phyloP scores from a whole-genome alignment of 1,140 invertebrate species.

The Hyphantria cunea region DNA sequence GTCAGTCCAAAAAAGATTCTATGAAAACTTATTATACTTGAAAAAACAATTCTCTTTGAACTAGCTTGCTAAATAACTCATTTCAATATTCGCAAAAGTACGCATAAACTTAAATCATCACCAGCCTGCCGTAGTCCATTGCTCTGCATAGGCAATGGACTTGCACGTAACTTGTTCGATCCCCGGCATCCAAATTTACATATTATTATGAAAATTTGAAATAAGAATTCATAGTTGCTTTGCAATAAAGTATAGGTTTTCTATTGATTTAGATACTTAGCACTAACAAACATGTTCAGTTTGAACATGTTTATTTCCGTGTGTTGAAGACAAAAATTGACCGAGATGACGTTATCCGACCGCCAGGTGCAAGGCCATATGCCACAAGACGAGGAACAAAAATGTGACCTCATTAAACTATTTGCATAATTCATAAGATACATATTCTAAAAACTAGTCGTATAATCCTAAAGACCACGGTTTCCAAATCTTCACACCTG shows the following conservation, averaged over 20 bases:
- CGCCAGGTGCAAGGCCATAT: slow-evolving; percentile 37
- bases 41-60: no score
- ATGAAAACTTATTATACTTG: no score
- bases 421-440: slow-evolving; percentile 37
- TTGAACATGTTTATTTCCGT: slow-evolving; percentile 24
- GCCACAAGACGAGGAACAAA: slow-evolving; percentile 30
- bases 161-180: no score
- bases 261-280: slow-evolving; percentile 20
- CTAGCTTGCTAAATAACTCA: no score
- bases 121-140: no score
- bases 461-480: slow-evolving; percentile 14
- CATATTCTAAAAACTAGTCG: slow-evolving; percentile 23
- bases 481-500: slow-evolving; percentile 31
- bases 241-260: slow-evolving; percentile 13
- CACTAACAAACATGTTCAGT: slow-evolving; percentile 11
- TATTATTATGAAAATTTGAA: no score
- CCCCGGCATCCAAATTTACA: no score
- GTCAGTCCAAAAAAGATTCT: no score
- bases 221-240: no score
- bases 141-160: no score
- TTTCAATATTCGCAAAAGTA: no score
- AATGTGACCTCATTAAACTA: slow-evolving; percentile 34
- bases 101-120: no score
- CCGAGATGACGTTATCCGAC: slow-evolving; percentile 36
- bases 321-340: slow-evolving; percentile 20